Evolutionary conservation across 2,797 vertebrate genomes (phyloP).

Genomic region (Mergus octosetaceus): DNA sequence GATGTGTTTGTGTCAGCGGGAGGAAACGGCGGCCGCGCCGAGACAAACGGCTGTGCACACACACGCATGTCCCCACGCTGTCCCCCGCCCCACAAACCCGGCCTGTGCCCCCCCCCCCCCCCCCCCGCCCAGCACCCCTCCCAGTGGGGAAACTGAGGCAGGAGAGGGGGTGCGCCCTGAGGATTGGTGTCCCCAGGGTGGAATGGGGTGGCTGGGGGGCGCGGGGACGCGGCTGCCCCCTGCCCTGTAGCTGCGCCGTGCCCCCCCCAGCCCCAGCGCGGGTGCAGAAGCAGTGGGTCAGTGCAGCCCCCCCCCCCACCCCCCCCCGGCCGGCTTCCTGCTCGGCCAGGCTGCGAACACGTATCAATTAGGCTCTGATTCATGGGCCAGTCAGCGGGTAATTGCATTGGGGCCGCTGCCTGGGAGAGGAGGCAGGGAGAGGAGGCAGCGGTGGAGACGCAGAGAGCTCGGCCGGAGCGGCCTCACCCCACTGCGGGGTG

Average conservation of each 20-base stretch:
- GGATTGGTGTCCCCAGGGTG: rapidly evolving
- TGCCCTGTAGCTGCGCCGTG: no score
- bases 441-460: not conserved
- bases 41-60: not conserved
- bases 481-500: not conserved
- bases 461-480: not conserved
- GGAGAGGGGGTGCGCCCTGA: not conserved
- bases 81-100: not conserved
- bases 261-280: not conserved
- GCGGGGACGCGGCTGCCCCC: no score
- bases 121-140: not conserved
- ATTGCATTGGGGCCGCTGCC: not conserved
- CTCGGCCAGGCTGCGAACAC: not conserved
- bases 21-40: not conserved
- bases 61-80: not conserved
- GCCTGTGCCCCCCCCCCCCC: not conserved
- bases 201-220: no score
- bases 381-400: not conserved
- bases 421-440: not conserved
- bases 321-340: not conserved
- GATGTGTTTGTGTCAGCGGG: conserved; percentile 28
- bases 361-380: conserved; percentile 31
- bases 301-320: rapidly evolving
- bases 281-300: not conserved
- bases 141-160: not conserved